Base-by-base conservation (phyloP, 2,888 invertebrate species). In the Lumbricus terrestris region DNA sequence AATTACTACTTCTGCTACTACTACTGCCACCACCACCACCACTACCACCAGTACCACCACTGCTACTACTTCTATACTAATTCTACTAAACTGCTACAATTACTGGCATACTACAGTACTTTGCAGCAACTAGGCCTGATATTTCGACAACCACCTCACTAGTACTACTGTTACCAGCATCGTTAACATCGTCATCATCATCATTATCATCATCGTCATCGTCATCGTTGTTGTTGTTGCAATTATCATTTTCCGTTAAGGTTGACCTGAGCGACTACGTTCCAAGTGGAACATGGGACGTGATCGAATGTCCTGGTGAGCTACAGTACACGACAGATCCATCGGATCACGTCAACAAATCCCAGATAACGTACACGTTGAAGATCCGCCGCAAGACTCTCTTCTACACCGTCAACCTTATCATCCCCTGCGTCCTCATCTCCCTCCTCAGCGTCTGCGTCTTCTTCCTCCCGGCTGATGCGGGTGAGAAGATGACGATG, bases 381-480 rank as follows among this genome's bases (percentile, higher is more conserved):
- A 89, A 98, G 38, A 98, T 99, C 93, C 96, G 99, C 91, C 96
- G 99, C 92, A 99, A 99, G 95, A 99, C 99, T 8, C 96, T 99
- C 91, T 99, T 99, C 96, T 99, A 99, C 95, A 99, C 99, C 13
- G 99, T 99, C 93, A 99, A 99, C 96, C 97, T 99, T 95, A 99
- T 99, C 94, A 96, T 99, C 93, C 99, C 99, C 82, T 99, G 99
- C 82, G 99, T 99, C 92, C 96, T 99, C 93, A 99, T 99, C 96
- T 99, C 99, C 93, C 99, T 99, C 96, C 97, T 99, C 93, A 91
- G 91, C 90, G 98, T 99, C 88, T 96, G 99, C 93, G 99, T 99
- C 91, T 99, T 99, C 96, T 99, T 99, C 95, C 96, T 99, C 94
- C 99, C 99, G 37, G 99, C 99, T 38, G 99, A 99, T 96, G 99